These are phyloP conservation scores for Osmerus eperlanus DNA, from an alignment of 2,113 vertebrate species.

Conservation along the genomic window DNA sequence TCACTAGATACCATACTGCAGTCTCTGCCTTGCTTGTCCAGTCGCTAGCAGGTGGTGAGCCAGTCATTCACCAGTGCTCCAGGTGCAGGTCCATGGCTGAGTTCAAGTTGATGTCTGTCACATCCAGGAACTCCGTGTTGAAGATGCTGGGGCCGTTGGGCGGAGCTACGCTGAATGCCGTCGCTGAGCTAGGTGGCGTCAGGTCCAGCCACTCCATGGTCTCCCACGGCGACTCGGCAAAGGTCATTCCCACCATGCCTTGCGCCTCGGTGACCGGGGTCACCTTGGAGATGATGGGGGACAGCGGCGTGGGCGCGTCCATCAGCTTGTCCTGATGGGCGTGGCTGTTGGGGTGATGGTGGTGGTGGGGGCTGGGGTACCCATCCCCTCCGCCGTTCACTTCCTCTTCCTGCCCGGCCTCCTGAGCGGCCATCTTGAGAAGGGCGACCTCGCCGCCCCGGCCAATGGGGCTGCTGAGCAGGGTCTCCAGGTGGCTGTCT, in stretches of 20 bases:
- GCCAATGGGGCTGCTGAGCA: constrained; percentile 80
- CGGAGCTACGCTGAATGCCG: constrained; percentile 76
- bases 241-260: constrained; percentile 83
- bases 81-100: constrained; percentile 94
- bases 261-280: constrained; percentile 79
- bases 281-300: constrained; percentile 79
- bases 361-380: constrained; percentile 74
- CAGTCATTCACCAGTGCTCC: constrained; percentile 86
- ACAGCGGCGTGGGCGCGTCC: constrained; percentile 82
- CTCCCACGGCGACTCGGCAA: constrained; percentile 93
- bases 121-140: constrained; percentile 93
- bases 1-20: background rate
- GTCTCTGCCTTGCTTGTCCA: constrained; percentile 9
- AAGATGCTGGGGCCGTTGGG: constrained; percentile 86
- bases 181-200: constrained; percentile 85
- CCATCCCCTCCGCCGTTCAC: constrained; percentile 77
- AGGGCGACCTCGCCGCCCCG: constrained; percentile 77
- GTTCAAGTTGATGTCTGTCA: constrained; percentile 91
- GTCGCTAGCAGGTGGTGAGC: constrained; percentile 4
- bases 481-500: constrained; percentile 83
- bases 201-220: constrained; percentile 98
- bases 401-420: constrained; percentile 78
- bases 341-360: constrained; percentile 81
- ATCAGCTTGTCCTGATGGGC: constrained; percentile 82
- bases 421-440: constrained; percentile 81